Evolutionary conservation across 1,140 invertebrate species (phyloP), one percentile per base, ranked within the genome.

Genomic region (Armadillidium nasatum): DNA sequence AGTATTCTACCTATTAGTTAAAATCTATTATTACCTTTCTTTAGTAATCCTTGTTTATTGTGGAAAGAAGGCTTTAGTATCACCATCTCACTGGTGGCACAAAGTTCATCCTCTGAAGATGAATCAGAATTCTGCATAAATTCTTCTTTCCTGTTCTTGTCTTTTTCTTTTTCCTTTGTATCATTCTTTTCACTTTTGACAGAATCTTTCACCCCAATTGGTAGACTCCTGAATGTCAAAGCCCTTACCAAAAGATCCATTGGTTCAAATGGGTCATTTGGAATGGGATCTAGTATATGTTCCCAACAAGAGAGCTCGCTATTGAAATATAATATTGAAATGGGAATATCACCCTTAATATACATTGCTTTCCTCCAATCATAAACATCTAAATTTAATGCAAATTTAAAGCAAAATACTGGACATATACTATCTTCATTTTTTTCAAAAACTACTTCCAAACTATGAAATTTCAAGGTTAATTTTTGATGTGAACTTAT

Each of bases 271-370:
- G 89, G 89, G 82, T 91, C 87, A 19, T 89, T 86, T 44, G 89
- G 87, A 10, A 89, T 88, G 0, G 92, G 90, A 81, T 94, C 93
- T 13, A 94, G 85, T 0, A 94, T 82, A 0, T 93, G 92, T 82
- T 94, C 92, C 93, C 93, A 94, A 21, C 87, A 86, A 79, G 89
- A 89, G 13, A 89, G 83, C 74, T 88, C 87, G 76, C 91, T 88
- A 83, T 94, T 93, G 81, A 90, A 94, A 83, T 89, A 92, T 76
- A 89, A 90, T 3, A 90, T 88, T 83, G 92, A 89, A 3, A 92
- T 76, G 50, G 89, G 88, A 4, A 92, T 50, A 44, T 89, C 87
- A 13, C 87, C 45, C 83, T 86, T 84, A 74, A 83, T 82, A 79
- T 83, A 80, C 71, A 87, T 84, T 75, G 89, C 86, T 67, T 87